Conservation (phyloP, 2,888 invertebrate genomes). For the Heteropelma amictum region DNA sequence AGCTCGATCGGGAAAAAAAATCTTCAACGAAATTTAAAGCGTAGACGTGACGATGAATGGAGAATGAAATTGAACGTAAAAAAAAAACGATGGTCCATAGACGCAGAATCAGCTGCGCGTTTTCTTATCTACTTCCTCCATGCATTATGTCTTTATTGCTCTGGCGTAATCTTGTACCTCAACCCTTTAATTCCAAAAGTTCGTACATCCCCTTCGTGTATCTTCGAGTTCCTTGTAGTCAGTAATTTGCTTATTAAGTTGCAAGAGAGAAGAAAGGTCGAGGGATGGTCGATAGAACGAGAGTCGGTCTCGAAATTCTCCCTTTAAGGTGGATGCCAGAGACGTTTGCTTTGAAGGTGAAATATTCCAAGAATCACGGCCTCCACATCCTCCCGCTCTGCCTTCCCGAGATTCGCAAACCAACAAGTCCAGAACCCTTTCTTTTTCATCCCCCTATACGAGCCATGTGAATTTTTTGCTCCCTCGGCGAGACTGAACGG, state of each 20-base stretch:
- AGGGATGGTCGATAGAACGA: constrained; percentile 29
- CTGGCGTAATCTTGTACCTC: constrained; percentile 23
- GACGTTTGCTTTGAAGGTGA: constrained; percentile 76
- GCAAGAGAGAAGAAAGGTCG: constrained; percentile 45
- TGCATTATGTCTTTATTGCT: no score
- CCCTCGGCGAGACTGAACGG: not conserved
- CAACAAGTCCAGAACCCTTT: not conserved
- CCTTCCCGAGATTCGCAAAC: not conserved
- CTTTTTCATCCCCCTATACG: not conserved
- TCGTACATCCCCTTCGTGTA: constrained; percentile 13
- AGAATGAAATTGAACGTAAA: no score
- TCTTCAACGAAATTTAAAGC: no score
- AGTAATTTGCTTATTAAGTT: constrained; percentile 78
- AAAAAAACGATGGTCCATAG: no score
- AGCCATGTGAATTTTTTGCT: not conserved
- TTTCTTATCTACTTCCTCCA: no score
- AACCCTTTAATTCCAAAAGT: constrained; percentile 10
- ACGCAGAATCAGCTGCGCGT: no score
- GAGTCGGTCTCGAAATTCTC: constrained; percentile 69
- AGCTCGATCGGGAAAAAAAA: no score
- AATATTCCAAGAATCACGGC: constrained; percentile 74
- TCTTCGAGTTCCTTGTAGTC: constrained; percentile 21
- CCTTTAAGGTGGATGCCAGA: constrained; percentile 71
- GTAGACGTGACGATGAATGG: no score
- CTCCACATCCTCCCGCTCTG: constrained; percentile 25